Evolutionary conservation across 2,797 vertebrate species (phyloP).

Genomic region (Botia kubotai): DNA sequence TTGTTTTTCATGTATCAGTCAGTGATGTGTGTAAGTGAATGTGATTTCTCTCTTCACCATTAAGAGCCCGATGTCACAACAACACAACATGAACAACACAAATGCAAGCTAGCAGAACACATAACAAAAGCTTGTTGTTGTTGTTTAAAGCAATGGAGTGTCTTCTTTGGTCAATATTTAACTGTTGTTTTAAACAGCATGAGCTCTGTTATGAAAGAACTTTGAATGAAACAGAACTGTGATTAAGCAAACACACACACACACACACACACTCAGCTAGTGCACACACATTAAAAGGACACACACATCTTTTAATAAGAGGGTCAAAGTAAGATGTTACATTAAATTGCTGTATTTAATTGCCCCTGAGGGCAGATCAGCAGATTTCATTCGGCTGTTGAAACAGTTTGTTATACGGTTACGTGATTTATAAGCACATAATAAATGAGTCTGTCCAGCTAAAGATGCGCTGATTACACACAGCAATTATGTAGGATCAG

Average conservation of each 20-base stretch:
- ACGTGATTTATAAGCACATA: not conserved
- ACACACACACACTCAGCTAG: not conserved
- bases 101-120: too few species aligned
- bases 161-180: too few species aligned
- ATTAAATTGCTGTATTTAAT: not conserved
- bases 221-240: constrained; percentile 29
- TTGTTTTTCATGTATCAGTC: too few species aligned
- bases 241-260: constrained; percentile 6
- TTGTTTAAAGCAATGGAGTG: too few species aligned
- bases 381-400: constrained; percentile 22
- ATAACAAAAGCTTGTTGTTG: too few species aligned
- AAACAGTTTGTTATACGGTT: not conserved
- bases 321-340: constrained; percentile 20
- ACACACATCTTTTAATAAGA: not conserved
- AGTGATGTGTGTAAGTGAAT: too few species aligned
- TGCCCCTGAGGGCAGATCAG: constrained; percentile 23
- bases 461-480: not conserved
- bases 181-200: too few species aligned
- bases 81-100: too few species aligned
- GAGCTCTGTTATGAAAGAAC: too few species aligned
- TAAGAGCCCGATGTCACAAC: too few species aligned
- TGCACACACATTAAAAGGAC: not conserved
- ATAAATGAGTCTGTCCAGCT: not conserved
- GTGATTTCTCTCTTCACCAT: too few species aligned
- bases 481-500: not conserved